phyloP scores from a whole-genome alignment of 2,888 invertebrate genomes.

The Drepana falcataria region DNA sequence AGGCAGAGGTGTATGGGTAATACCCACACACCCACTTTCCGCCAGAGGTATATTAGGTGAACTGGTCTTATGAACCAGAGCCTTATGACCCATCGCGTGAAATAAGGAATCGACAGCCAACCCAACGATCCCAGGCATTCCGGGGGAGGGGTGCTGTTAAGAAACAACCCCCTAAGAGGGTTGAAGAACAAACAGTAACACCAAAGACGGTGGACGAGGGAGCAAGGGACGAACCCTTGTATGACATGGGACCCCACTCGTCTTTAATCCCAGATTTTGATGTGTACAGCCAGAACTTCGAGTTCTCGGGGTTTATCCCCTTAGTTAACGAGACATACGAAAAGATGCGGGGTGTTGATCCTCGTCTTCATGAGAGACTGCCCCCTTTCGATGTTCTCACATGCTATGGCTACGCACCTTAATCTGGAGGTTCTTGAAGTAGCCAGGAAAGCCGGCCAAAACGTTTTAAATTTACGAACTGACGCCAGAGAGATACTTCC shows the following conservation, averaged over 20 bases:
- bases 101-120: not conserved
- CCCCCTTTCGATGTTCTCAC: constrained; percentile 10
- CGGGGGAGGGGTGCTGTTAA: not conserved
- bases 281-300: constrained; percentile 10
- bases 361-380: constrained; percentile 9
- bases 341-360: constrained; percentile 11
- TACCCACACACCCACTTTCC: too few relatives aligned
- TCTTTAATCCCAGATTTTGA: constrained; percentile 7
- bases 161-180: too few relatives aligned
- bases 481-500: constrained; percentile 11
- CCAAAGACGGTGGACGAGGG: constrained; percentile 1
- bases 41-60: too few relatives aligned
- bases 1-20: too few relatives aligned
- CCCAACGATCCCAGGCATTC: not conserved
- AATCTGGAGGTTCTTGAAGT: constrained; percentile 10
- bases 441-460: constrained; percentile 10
- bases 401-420: constrained; percentile 9
- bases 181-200: not conserved
- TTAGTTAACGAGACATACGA: constrained; percentile 11
- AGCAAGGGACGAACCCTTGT: constrained; percentile 9
- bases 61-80: constrained; percentile 9
- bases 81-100: constrained; percentile 7
- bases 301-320: constrained; percentile 11
- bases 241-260: constrained; percentile 15
- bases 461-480: constrained; percentile 4